Evolutionary conservation across 2,888 invertebrate species (phyloP).

Genomic region (Synergus umbraculus): DNA sequence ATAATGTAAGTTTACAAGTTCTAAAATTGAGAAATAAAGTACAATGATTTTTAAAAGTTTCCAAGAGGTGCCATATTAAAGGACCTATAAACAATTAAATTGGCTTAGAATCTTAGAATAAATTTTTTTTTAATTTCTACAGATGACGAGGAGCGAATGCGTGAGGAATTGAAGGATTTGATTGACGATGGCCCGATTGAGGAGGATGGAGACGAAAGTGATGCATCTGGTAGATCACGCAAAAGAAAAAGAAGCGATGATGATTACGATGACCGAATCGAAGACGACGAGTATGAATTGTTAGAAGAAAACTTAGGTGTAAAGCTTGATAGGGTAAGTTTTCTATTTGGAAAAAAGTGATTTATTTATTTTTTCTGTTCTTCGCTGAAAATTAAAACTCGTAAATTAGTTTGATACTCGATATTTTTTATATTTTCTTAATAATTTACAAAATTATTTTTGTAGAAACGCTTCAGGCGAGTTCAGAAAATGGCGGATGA

Average conservation of each 20-base stretch:
- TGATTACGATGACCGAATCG: slow-evolving; percentile 93
- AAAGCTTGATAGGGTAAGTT: slow-evolving; percentile 89
- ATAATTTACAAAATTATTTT: not conserved
- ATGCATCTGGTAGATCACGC: slow-evolving; percentile 80
- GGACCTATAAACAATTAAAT: too few relatives aligned
- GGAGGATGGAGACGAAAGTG: slow-evolving; percentile 90
- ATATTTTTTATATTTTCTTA: too few relatives aligned
- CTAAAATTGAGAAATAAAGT: too few relatives aligned
- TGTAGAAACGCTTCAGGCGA: slow-evolving; percentile 91
- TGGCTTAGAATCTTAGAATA: too few relatives aligned
- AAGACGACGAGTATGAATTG: slow-evolving; percentile 98
- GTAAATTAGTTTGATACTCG: not conserved
- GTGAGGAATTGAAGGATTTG: slow-evolving; percentile 95
- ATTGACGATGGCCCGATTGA: slow-evolving; percentile 97
- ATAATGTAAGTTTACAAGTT: not conserved
- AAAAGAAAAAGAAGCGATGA: slow-evolving; percentile 91
- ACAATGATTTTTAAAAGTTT: too few relatives aligned
- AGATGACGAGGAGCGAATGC: slow-evolving; percentile 91
- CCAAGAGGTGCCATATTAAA: too few relatives aligned
- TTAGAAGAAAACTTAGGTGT: slow-evolving; percentile 98
- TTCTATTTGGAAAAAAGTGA: not conserved
- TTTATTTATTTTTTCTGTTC: not conserved
- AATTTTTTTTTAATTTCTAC: slow-evolving; percentile 44
- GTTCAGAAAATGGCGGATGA: slow-evolving; percentile 91
- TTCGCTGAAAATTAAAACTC: not conserved